Base-by-base conservation (phyloP, 2,888 invertebrate species). In the Megalurothrips usitatus region DNA sequence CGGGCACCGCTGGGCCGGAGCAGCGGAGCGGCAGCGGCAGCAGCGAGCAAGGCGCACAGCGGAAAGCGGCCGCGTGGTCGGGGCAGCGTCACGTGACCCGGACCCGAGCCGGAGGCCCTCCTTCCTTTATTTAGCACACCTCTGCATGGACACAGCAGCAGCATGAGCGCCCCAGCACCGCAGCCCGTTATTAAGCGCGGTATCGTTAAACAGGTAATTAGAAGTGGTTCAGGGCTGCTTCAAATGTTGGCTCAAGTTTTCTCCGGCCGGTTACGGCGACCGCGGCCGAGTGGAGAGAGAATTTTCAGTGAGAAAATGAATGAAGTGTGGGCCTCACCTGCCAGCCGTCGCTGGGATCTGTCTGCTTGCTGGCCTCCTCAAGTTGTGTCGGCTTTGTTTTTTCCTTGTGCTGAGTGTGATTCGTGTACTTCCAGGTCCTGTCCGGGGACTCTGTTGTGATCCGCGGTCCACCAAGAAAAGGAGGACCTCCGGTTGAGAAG, bases 371-470 rank as follows among this genome's bases (percentile, higher is more conserved):
- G 10, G 1, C 68, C 12, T 43, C 34, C 34, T 6, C 34, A 43
- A 80, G 34, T 75, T 80, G 43, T 81, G 28, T 80, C 19, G 43
- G 14, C 80, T 68, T 79, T n/a, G 78, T 17, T 80, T 17, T 79
- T 80, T 63, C 78, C 78, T 43, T 0, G 17, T 63, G 8, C 43
- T 63, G 9, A 48, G 9, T 43, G 19, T 81, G 81, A 82, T 81
- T 83, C 81, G 83, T 83, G 81, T 81, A 82, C 83, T 87, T 89
- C 79, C 84, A 99, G 98, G 94, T 99, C 83, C 90, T 96, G 83
- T 98, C 99, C 82, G 99, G 99, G 82, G 99, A 99, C 89, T 94
- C 98, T 82, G 91, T 99, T 82, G 93, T 98, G 80, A 94, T 99
- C 85, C 91, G 97, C 86, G 96, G 93, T 83, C 91, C 92, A 83